Base-by-base conservation (phyloP, 2,113 vertebrate species). In the Gnathonemus longibarbis region DNA sequence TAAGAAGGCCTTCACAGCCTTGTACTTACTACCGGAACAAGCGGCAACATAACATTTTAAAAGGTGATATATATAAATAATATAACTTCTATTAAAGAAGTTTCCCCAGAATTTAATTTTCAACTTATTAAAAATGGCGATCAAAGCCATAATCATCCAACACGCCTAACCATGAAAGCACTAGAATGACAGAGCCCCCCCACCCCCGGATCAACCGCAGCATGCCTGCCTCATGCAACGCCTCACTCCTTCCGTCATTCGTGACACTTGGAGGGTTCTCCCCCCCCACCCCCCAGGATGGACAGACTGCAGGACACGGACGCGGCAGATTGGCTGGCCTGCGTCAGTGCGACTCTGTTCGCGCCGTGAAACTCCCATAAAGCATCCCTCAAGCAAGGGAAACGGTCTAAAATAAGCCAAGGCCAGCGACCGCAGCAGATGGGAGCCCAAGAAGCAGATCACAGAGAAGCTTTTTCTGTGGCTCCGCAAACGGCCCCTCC, bases 371-470 rank as follows among this genome's bases (percentile, higher is more conserved):
- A 24, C 49, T 53, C 50, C 21, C 13, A 39, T 49, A 53, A 53
- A 84, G 42, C 42, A 56, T 6, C n/a, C 19, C n/a, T 52, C n/a
- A 53, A 31, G 19, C 84, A 53, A 17, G 46, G 49, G 84, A 35
- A 53, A 87, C 6, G n/a, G n/a, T 31, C n/a, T 27, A 87, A 35
- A 50, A 87, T 46, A 48, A 84, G 21, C 77, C 77, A 83, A 83
- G 77, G 42, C 11, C 45, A n/a, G 24, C 13, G n/a, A 50, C 45
- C 66, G 24, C 45, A 93, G 92, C 94, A 95, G 93, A 94, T 94
- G 94, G 94, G 92, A 24, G 66, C 91, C 91, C 13, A 15, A 27
- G 48, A 50, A 11, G 8, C 80, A 31, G 70, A 80, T 49, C 74
- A 89, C 93, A 92, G 91, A 91, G 92, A 91, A 92, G 85, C 49